Evolutionary conservation across 2,888 invertebrate species (phyloP), one percentile per base, ranked within the genome.

Genomic region (Latheticus oryzae): DNA sequence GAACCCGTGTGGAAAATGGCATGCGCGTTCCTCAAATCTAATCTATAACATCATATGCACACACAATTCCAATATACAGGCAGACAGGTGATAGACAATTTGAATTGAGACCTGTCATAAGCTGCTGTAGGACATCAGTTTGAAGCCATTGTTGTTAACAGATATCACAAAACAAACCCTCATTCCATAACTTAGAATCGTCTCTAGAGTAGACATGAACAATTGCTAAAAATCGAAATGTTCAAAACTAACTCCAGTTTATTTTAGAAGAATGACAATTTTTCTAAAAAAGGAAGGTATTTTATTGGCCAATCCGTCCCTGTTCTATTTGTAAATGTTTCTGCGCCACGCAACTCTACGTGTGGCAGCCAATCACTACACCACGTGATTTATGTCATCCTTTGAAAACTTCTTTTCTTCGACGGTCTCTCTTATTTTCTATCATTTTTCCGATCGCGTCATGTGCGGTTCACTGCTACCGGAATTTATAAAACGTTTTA

Each of bases 1-100:
- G 65, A 64, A 59, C 62, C 67, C 66, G 60, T 67, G 66, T 60
- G 58, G 59, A 66, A 73, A 70, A 69, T 73, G 75, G 71, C 77
- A 77, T 77, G 77, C 77, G 77, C 77, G 72, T 65, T 67, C 66
- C 68, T 65, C 73, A 73, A 76, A 76, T 76, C 76, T 76, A 77
- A 77, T 77, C 78, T 78, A 78, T 77, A 77, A 76, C 73, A 76
- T 76, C 74, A 69, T 69, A 67, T 67, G 62, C 64, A 64, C 64
- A 65, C 64, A 67, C 67, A 65, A 68, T 54, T 69, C 62, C 68
- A 60, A 68, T 68, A 66, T 63, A 66, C 58, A 58, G 62, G 60
- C 55, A 61, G 62, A 63, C 61, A 62, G 64, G 65, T 58, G 58
- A 52, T 19, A 23, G 52, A 23, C 40, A 24, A 19, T 21, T 47